Percentiles rank a stretch among this genome's conserved stretches.
phyloP scores from a whole-genome alignment of 2,797 vertebrate species.

The Halcyon badia region DNA sequence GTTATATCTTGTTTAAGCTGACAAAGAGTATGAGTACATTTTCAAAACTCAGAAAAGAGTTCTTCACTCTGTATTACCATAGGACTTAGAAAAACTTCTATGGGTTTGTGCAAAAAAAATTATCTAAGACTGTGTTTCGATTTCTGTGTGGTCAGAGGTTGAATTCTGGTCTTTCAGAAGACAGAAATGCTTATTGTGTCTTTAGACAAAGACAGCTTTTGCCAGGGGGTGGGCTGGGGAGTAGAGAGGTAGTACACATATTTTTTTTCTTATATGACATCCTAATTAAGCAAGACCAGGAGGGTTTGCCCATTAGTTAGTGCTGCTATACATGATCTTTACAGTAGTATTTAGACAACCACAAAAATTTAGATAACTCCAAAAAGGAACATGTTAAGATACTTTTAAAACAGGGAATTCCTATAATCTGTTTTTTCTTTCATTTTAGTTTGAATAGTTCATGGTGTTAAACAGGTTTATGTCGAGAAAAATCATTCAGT shows the following conservation, averaged over 20 bases:
- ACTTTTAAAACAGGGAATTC: neutral
- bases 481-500: neutral
- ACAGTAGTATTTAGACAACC: neutral
- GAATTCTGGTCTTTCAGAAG: neutral
- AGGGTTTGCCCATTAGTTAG: neutral
- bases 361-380: neutral
- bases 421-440: neutral
- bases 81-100: neutral
- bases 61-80: neutral
- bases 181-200: neutral
- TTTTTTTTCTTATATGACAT: neutral
- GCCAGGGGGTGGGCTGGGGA: rapidly evolving
- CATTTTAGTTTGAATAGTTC: neutral
- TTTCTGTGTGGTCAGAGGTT: neutral
- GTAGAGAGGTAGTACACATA: neutral
- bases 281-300: rapidly evolving
- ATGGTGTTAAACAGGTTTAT: neutral
- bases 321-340: neutral
- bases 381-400: neutral
- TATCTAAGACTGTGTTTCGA: neutral
- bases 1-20: neutral
- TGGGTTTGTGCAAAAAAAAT: neutral
- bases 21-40: neutral
- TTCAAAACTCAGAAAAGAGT: neutral
- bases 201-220: neutral